These are phyloP conservation scores for Cotesia glomerata DNA, from an alignment of 1,140 invertebrate genomes.

Conservation along the genomic window DNA sequence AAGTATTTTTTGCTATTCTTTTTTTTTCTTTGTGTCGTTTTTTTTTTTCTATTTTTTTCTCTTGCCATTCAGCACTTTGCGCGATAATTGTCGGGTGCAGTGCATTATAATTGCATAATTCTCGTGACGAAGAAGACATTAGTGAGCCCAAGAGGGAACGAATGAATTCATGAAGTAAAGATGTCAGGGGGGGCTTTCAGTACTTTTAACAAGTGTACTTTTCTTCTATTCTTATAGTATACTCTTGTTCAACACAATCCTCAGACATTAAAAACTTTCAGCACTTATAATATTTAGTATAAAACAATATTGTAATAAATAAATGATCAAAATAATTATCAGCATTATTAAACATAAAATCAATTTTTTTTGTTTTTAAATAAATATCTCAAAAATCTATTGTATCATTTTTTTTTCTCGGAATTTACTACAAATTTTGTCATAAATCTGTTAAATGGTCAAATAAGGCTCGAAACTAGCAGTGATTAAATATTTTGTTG, in stretches of 20 bases:
- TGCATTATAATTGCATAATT: constrained; percentile 48
- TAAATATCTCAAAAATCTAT: too few species aligned
- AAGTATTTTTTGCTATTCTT: not conserved
- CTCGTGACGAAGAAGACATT: constrained; percentile 17
- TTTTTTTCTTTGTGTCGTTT: not conserved
- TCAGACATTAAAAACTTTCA: constrained; percentile 9
- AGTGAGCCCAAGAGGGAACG: not conserved
- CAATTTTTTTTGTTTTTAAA: too few species aligned
- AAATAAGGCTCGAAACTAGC: too few species aligned
- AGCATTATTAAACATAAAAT: too few species aligned
- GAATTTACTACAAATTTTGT: too few species aligned
- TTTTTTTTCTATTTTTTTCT: not conserved
- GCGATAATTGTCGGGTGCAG: constrained; percentile 42
- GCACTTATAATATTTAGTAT: not conserved
- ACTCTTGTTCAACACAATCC: constrained; percentile 1
- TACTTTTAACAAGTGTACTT: constrained; percentile 18
- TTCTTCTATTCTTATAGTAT: constrained; percentile 1
- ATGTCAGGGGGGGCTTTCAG: constrained; percentile 4
- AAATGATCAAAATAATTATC: not conserved
- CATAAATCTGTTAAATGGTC: too few species aligned
- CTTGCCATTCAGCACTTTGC: constrained; percentile 37
- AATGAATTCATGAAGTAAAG: constrained; percentile 10
- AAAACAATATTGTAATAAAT: not conserved
- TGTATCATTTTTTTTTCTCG: too few species aligned
- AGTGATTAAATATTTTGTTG: too few species aligned